These are phyloP conservation scores for Tolmerus cingulatus DNA, from an alignment of 2,888 invertebrate genomes.

Conservation along the genomic window DNA sequence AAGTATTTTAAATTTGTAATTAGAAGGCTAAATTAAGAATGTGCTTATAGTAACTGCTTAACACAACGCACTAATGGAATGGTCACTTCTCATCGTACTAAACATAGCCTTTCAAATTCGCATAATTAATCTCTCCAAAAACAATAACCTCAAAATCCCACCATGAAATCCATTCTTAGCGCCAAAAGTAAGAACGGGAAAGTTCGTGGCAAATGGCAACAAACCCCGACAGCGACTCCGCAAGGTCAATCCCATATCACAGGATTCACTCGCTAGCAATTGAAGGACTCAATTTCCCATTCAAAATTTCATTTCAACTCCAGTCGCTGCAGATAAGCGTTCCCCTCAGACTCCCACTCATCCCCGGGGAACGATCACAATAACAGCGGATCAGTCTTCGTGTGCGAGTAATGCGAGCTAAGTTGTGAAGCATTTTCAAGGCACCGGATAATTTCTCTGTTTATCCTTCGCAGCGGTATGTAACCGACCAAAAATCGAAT, in stretches of 20 bases:
- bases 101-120: background rate
- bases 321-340: background rate
- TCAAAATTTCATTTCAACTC: background rate
- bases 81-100: background rate
- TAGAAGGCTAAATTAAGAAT: too few relatives aligned
- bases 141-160: background rate
- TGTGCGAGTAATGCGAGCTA: background rate
- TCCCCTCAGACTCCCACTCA: background rate
- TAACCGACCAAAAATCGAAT: background rate
- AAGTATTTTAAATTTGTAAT: too few relatives aligned
- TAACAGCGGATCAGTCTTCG: background rate
- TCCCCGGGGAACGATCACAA: background rate
- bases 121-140: background rate
- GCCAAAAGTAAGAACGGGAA: background rate
- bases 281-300: background rate
- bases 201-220: background rate
- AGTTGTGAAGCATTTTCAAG: background rate
- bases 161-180: background rate
- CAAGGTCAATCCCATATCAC: background rate
- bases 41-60: too few relatives aligned
- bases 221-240: background rate
- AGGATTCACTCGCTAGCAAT: background rate
- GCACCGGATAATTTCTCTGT: background rate
- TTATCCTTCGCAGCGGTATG: background rate
- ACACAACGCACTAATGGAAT: too few relatives aligned